These are phyloP conservation scores for Brenthis ino DNA, from an alignment of 2,888 invertebrate genomes.

Conservation along the genomic window DNA sequence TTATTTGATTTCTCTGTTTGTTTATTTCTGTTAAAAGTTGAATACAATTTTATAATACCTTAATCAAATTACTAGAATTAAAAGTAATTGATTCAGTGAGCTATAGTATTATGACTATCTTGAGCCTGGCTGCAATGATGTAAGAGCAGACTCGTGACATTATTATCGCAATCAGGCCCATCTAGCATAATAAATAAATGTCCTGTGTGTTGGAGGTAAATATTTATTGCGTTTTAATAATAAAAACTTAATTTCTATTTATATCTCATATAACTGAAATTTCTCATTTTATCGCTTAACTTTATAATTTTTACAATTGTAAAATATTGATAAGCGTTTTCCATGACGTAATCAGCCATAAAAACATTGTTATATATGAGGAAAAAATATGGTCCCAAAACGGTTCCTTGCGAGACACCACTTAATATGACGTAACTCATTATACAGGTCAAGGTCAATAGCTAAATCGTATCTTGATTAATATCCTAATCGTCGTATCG, in stretches of 20 bases:
- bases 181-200: slow-evolving; percentile 6
- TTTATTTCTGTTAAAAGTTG: not conserved
- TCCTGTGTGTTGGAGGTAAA: not conserved
- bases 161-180: slow-evolving; percentile 10
- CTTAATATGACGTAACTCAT: not conserved
- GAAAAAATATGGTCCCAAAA: slow-evolving; percentile 1
- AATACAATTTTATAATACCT: too few relatives aligned
- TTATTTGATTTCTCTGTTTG: not conserved
- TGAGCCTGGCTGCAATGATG: not conserved
- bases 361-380: not conserved
- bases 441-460: slow-evolving; percentile 7
- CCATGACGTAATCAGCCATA: too few relatives aligned
- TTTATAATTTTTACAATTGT: too few relatives aligned
- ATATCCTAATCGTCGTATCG: slow-evolving; percentile 16
- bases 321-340: too few relatives aligned
- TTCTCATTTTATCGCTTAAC: too few relatives aligned
- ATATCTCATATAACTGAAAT: not conserved
- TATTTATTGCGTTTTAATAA: not conserved
- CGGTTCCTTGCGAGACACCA: not conserved
- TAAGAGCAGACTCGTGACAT: slow-evolving; percentile 5
- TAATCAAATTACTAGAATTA: too few relatives aligned
- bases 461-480: slow-evolving; percentile 15
- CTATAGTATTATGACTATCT: not conserved
- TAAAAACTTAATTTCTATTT: slow-evolving; percentile 8
- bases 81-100: too few relatives aligned